Base-by-base conservation (phyloP, 2,888 invertebrate species). In the Amphipyra berbera region DNA sequence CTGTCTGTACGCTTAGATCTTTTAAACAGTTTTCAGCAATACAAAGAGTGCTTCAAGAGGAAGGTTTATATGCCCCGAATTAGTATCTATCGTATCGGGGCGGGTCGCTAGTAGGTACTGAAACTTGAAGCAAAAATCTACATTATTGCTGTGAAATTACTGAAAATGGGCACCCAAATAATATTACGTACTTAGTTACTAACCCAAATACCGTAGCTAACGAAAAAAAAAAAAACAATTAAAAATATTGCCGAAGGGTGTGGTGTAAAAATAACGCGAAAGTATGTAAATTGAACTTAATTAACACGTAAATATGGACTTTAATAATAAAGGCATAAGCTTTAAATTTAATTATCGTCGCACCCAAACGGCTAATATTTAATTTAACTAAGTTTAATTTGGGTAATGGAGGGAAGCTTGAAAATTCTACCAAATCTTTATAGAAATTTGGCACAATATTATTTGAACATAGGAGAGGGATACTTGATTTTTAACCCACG, bases 381-480 rank as follows among this genome's bases (percentile, higher is more conserved):
- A 80, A 21, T 21, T 21, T 21, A 21, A 21, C 81, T 79, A 84
- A 83, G 86, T 87, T 88, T 86, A 88, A 91, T 91, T 90, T 85
- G 45, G 82, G 60, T 89, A 90, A 91, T 90, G 87, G 87, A 88
- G 84, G 81, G 74, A 77, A 83, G 68, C 78, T 83, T 68, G 41
- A 61, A 68, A 68, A 61, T 68, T 61, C 33, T 14, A 45, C 50
- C 44, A 44, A 60, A 74, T 68, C 47, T 64, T 66, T 67, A 58
- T 57, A 50, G 45, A 67, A 61, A 63, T 73, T 59, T 14, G 12
- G 14, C 45, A 40, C 2, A 44, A 47, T 8, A 27, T 44, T 9
- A 12, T 47, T 35, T 10, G 15, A 21, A 21, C 21, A 21, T 21
- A 21, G 21, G 3, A 21, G 21, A 21, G 21, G 21, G 21, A 3